Percentiles rank a stretch among this genome's conserved stretches.
These are phyloP conservation scores for Sylvia atricapilla DNA, from an alignment of 2,113 vertebrate genomes.

Conservation along the genomic window DNA sequence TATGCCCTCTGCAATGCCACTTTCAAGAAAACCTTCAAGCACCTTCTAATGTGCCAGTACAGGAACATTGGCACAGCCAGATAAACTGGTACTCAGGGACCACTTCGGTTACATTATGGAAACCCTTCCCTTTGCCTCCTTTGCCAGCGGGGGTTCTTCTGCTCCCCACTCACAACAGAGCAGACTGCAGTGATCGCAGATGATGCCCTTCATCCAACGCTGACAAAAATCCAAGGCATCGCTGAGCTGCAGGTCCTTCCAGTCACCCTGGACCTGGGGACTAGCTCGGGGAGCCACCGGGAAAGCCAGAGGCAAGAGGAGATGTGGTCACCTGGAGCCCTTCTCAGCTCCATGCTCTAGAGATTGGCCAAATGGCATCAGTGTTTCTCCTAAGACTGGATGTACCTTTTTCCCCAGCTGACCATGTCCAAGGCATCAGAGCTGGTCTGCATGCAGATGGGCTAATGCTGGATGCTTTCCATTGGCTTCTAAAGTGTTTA, in stretches of 20 bases:
- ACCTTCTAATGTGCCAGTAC: constrained; percentile 95
- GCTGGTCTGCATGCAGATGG: not conserved
- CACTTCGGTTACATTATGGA: not conserved
- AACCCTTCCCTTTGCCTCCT: constrained; percentile 25
- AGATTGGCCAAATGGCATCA: not conserved
- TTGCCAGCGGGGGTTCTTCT: not conserved
- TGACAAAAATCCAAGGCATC: not conserved
- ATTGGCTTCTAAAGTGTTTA: not conserved
- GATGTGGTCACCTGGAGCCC: not conserved
- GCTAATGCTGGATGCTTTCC: not conserved
- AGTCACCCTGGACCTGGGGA: not conserved
- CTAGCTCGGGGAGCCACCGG: not conserved
- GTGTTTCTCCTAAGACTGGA: not conserved
- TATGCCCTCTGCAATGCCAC: constrained; percentile 98
- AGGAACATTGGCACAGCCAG: constrained; percentile 93
- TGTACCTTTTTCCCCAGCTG: not conserved
- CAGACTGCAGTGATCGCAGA: constrained; percentile 17
- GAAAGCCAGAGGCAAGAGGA: not conserved
- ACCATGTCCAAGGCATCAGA: not conserved
- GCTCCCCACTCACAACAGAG: not conserved
- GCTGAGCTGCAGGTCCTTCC: not conserved
- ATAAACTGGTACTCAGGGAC: constrained; percentile 74
- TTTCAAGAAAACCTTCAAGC: constrained; percentile 98
- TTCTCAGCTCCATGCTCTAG: not conserved
- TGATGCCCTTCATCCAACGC: not conserved